A percentile compares a stretch with the other conserved stretches of the same genome.
Conservation (phyloP, 2,797 vertebrate species). For the Gallinago stenura region DNA sequence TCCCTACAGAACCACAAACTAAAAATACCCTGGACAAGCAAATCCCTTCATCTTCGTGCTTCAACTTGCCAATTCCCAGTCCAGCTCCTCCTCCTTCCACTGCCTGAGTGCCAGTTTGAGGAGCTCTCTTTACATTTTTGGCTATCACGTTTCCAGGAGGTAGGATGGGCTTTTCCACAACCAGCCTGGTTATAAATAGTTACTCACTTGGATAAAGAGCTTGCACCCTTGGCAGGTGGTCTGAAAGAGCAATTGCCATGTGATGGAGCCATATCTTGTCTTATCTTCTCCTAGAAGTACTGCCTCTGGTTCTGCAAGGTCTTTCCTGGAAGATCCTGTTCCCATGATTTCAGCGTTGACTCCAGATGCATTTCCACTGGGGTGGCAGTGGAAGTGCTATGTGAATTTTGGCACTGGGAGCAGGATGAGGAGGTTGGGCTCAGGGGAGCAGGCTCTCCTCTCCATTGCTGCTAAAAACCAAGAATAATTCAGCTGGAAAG, state of each 20-base stretch:
- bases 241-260: background rate
- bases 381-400: background rate
- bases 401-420: background rate
- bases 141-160: background rate
- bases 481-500: conserved; percentile 2
- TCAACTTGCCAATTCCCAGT: background rate
- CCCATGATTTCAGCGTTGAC: background rate
- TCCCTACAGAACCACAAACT: conserved; percentile 18
- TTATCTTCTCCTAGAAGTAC: conserved; percentile 27
- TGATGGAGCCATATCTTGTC: background rate
- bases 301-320: background rate
- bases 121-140: background rate
- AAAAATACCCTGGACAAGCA: background rate
- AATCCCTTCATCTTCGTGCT: background rate
- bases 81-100: background rate
- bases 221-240: background rate
- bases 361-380: background rate
- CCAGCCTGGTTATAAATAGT: conserved; percentile 10
- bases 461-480: background rate
- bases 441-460: background rate
- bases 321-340: conserved; percentile 15
- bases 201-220: background rate
- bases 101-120: background rate
- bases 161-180: background rate
- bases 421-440: background rate